Evolutionary conservation across 1,140 invertebrate genomes (phyloP).

Genomic region (Achroia grisella): DNA sequence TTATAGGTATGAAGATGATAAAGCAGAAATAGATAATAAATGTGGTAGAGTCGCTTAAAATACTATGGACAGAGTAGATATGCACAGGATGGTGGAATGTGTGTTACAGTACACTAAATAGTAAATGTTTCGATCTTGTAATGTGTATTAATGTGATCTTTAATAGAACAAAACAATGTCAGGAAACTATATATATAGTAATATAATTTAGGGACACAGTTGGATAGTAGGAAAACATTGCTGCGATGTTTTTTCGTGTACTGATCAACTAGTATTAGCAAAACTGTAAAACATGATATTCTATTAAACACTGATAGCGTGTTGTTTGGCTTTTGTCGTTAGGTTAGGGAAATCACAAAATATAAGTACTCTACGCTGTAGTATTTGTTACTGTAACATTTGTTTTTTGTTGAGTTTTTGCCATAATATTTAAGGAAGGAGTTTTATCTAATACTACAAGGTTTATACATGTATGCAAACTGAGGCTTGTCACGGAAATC

Average conservation of each 20-base stretch:
- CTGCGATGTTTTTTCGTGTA: constrained; percentile 22
- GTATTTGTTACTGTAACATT: constrained; percentile 63
- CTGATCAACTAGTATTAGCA: constrained; percentile 13
- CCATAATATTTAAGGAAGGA: constrained; percentile 55
- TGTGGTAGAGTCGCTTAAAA: constrained; percentile 65
- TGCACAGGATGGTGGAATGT: constrained; percentile 50
- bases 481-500: constrained; percentile 67
- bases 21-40: constrained; percentile 50
- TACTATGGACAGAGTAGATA: constrained; percentile 50
- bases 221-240: constrained; percentile 12
- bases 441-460: constrained; percentile 64
- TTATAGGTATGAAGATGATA: constrained; percentile 61
- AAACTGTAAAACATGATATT: constrained; percentile 31
- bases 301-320: constrained; percentile 31
- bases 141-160: constrained; percentile 57
- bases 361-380: constrained; percentile 49
- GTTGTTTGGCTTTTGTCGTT: constrained; percentile 68
- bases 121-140: constrained; percentile 60
- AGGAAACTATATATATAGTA: constrained; percentile 11
- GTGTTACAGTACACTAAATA: constrained; percentile 45
- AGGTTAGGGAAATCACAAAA: constrained; percentile 54
- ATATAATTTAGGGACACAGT: constrained; percentile 22
- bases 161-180: constrained; percentile 27
- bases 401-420: constrained; percentile 69
- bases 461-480: constrained; percentile 65